A percentile compares a stretch with the other conserved stretches of the same genome.
phyloP scores from a whole-genome alignment of 2,797 vertebrate genomes.

The Prionace glauca region DNA sequence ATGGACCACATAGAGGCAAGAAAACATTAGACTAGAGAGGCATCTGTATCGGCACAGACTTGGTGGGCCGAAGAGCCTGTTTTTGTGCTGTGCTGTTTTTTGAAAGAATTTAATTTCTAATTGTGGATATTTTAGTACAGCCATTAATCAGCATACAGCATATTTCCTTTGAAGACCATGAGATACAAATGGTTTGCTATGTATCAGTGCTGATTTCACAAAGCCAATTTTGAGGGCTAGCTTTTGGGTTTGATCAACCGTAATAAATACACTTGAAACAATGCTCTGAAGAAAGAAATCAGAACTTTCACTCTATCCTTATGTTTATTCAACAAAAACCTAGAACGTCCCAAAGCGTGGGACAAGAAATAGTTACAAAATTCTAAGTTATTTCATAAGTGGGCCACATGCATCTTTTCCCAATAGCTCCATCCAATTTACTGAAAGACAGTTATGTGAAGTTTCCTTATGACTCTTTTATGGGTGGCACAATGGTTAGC shows the following conservation, averaged over 20 bases:
- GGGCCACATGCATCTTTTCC: not conserved
- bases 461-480: not conserved
- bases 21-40: too few relatives aligned
- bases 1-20: too few relatives aligned
- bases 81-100: too few relatives aligned
- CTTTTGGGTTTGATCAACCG: not conserved
- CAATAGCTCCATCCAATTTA: not conserved
- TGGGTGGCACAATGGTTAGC: too few relatives aligned
- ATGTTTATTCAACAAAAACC: not conserved
- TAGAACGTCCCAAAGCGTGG: not conserved
- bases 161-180: not conserved
- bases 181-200: not conserved
- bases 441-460: not conserved
- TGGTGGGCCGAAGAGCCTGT: too few relatives aligned
- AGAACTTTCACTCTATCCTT: not conserved
- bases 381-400: not conserved
- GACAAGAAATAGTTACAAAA: not conserved
- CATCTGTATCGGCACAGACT: too few relatives aligned
- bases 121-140: conserved; percentile 9
- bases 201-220: not conserved
- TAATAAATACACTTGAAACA: not conserved
- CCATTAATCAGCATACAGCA: not conserved
- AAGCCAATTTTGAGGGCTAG: not conserved
- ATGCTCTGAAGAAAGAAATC: not conserved
- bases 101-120: not conserved